phyloP scores from a whole-genome alignment of 2,113 vertebrate genomes.

The Quiscalus mexicanus region DNA sequence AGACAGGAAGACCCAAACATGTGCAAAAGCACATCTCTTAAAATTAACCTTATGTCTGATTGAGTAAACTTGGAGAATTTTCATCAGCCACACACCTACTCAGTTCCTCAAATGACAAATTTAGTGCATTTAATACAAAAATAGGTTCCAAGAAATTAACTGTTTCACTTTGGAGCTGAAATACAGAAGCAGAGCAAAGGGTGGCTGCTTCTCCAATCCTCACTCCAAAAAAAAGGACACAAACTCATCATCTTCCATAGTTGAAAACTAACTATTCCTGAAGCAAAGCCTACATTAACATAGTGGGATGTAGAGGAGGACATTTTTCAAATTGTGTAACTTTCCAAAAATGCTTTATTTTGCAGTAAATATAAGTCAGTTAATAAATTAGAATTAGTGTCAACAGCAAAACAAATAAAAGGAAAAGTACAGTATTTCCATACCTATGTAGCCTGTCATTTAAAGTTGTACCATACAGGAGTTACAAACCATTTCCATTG shows the following conservation, averaged over 20 bases:
- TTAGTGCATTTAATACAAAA: neutral
- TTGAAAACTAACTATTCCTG: neutral
- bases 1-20: neutral
- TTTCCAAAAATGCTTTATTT: neutral
- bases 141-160: neutral
- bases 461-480: neutral
- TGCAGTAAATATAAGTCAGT: neutral
- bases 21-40: neutral
- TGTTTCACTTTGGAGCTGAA: neutral
- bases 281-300: neutral
- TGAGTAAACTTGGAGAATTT: neutral
- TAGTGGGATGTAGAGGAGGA: accelerated
- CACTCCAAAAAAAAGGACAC: accelerated
- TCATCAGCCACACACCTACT: neutral
- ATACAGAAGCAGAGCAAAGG: neutral
- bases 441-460: neutral
- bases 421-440: neutral
- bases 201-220: neutral
- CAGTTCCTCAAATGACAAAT: neutral
- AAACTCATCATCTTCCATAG: neutral
- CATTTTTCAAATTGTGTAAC: neutral
- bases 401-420: neutral
- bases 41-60: neutral
- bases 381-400: neutral
- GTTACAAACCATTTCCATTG: neutral